Evolutionary conservation across 2,113 vertebrate species (phyloP).

Genomic region (Ia io): DNA sequence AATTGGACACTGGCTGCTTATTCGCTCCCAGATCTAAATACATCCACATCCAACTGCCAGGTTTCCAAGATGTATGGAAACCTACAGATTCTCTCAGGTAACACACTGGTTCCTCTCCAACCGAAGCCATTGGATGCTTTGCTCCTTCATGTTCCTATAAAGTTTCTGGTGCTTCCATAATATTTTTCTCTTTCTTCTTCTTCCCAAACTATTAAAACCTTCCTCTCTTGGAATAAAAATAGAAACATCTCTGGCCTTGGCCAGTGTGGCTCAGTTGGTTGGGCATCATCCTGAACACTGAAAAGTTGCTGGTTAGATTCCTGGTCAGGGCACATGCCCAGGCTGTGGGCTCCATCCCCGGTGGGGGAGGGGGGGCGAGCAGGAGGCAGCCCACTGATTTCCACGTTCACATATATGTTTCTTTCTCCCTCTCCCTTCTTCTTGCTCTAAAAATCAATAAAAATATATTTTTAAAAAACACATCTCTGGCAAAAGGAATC

Average conservation of each 20-base stretch:
- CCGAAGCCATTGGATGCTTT: not conserved
- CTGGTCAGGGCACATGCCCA: too few species aligned
- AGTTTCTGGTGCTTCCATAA: not conserved
- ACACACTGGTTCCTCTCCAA: not conserved
- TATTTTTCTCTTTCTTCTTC: not conserved
- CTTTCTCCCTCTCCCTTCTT: too few species aligned
- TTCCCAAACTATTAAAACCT: not conserved
- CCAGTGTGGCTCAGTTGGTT: too few species aligned
- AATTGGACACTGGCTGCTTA: conserved; percentile 21
- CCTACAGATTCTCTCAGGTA: conserved; percentile 39
- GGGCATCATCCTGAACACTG: too few species aligned
- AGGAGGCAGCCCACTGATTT: too few species aligned
- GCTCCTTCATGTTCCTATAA: not conserved
- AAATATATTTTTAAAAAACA: too few species aligned
- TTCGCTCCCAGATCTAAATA: not conserved
- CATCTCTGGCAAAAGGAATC: not conserved
- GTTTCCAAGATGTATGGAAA: conserved; percentile 28
- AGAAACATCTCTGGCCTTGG: not conserved
- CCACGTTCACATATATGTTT: too few species aligned
- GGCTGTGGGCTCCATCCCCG: too few species aligned
- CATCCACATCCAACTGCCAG: not conserved
- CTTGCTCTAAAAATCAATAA: too few species aligned
- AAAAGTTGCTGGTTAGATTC: too few species aligned
- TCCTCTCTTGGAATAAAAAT: not conserved
- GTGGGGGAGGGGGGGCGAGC: too few species aligned